Conservation (phyloP, 2,113 vertebrate genomes). For the Pelusios castaneus region DNA sequence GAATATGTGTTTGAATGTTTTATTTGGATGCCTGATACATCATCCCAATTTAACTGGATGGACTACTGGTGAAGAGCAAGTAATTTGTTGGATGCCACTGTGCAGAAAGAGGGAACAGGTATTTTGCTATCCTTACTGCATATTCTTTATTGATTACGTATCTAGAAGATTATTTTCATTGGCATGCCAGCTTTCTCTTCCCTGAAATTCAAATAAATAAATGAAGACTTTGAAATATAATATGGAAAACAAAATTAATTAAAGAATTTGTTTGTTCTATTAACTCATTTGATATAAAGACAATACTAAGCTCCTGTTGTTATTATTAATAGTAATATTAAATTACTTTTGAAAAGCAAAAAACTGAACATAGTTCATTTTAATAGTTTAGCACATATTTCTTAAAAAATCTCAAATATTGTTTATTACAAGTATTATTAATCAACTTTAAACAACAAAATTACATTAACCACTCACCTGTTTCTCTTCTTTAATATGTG, state of each 20-base stretch:
- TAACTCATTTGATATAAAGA: not conserved
- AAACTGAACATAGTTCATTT: not conserved
- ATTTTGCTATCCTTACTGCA: not conserved
- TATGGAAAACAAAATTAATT: not conserved
- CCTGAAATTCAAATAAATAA: not conserved
- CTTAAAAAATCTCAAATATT: not conserved
- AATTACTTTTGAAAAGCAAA: not conserved
- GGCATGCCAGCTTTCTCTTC: not conserved
- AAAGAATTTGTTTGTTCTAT: not conserved
- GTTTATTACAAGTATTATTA: not conserved
- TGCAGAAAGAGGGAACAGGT: not conserved
- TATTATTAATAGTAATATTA: not conserved
- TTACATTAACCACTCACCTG: constrained; percentile 76
- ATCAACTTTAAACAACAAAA: not conserved
- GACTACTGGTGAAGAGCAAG: not conserved
- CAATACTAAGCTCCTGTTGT: not conserved
- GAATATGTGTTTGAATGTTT: not conserved
- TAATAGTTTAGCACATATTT: not conserved
- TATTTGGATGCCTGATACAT: not conserved
- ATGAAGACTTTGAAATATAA: not conserved
- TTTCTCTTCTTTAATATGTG: constrained; percentile 82
- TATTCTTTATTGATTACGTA: not conserved
- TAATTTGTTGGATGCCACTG: not conserved
- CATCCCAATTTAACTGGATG: not conserved
- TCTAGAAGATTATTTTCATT: not conserved